These are phyloP conservation scores for Cylindroiulus punctatus DNA, from an alignment of 2,888 invertebrate genomes.

Conservation along the genomic window DNA sequence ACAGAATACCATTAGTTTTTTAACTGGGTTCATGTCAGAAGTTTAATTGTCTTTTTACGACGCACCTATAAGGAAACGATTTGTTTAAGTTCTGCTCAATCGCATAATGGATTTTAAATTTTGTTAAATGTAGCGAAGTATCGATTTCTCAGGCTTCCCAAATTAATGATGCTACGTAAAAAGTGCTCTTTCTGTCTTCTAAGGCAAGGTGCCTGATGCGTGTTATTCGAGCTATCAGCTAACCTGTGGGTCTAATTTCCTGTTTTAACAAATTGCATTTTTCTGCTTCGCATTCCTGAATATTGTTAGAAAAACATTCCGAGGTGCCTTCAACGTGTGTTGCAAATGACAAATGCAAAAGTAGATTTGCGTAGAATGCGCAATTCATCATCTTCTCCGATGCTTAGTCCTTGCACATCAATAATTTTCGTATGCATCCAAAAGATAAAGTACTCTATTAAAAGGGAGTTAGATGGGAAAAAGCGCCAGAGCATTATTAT, in stretches of 20 bases:
- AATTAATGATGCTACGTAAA: slow-evolving; percentile 26
- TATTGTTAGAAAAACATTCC: not conserved
- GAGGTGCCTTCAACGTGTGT: not conserved
- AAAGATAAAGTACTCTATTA: slow-evolving; percentile 31
- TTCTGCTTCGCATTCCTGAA: slow-evolving; percentile 25
- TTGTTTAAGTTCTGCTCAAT: slow-evolving; percentile 24
- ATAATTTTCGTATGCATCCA: not conserved
- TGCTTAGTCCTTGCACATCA: not conserved
- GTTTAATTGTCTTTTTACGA: not conserved
- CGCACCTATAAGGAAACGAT: not conserved
- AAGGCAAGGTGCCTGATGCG: slow-evolving; percentile 2
- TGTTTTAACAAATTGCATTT: slow-evolving; percentile 39
- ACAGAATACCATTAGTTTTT: not conserved
- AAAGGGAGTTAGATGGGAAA: not conserved
- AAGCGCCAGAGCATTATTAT: slow-evolving; percentile 24
- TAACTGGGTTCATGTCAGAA: not conserved
- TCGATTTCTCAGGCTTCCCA: not conserved
- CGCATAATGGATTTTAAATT: slow-evolving; percentile 43
- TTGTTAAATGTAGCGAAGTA: slow-evolving; percentile 43
- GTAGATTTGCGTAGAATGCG: slow-evolving; percentile 10
- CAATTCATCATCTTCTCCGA: slow-evolving; percentile 25
- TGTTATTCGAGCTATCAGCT: slow-evolving; percentile 21
- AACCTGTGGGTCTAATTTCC: slow-evolving; percentile 44
- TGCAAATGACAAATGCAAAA: slow-evolving; percentile 31
- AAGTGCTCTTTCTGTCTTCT: not conserved